A percentile compares a stretch with the other conserved stretches of the same genome.
These are phyloP conservation scores for Harpegnathos saltator DNA, from an alignment of 1,140 invertebrate species.

Conservation along the genomic window DNA sequence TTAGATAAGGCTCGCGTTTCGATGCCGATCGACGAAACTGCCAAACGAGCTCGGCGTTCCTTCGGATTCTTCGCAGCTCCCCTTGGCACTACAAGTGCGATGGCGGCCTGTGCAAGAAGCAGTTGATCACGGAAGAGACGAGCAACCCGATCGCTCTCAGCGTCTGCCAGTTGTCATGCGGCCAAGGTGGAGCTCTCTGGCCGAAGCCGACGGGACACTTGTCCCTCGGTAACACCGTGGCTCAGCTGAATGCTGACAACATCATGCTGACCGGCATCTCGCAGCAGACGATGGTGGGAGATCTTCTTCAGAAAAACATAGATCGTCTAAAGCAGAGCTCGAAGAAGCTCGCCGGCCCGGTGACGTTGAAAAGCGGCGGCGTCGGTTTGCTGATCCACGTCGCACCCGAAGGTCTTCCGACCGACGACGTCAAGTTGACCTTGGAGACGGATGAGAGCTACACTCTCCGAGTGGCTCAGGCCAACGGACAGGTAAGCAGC, in stretches of 20 bases:
- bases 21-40: too few relatives aligned
- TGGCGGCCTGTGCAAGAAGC: constrained; percentile 79
- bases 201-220: constrained; percentile 90
- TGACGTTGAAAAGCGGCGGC: constrained; percentile 69
- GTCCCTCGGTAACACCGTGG: constrained; percentile 87
- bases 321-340: constrained; percentile 76
- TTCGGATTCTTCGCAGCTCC: constrained; percentile 69
- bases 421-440: constrained; percentile 78
- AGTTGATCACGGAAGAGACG: constrained; percentile 75
- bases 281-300: constrained; percentile 80
- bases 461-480: constrained; percentile 82
- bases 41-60: not conserved
- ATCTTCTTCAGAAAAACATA: constrained; percentile 83
- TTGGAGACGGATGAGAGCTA: constrained; percentile 91
- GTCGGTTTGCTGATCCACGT: constrained; percentile 79
- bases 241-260: constrained; percentile 87
- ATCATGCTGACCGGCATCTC: constrained; percentile 84
- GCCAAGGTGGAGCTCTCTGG: constrained; percentile 88
- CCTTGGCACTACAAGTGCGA: constrained; percentile 83
- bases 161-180: constrained; percentile 83
- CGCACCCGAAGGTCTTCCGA: constrained; percentile 55
- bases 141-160: constrained; percentile 72
- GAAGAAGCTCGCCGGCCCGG: constrained; percentile 46
- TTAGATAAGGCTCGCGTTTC: too few relatives aligned
- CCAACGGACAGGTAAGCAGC: constrained; percentile 83